Evolutionary conservation across 2,797 vertebrate genomes (phyloP).

Genomic region (Gallinago stenura): DNA sequence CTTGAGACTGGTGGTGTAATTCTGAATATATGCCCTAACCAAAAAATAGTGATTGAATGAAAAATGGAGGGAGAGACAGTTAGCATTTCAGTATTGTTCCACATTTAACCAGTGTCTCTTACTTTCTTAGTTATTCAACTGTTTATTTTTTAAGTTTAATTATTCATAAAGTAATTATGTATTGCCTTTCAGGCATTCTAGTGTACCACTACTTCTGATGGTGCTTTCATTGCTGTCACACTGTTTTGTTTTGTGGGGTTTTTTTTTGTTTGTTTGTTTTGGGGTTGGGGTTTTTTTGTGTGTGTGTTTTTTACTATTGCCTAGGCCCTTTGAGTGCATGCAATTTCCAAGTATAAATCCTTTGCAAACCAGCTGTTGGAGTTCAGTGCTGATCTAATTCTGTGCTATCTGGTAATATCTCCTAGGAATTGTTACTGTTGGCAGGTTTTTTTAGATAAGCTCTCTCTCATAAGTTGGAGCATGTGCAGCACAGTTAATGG

Average conservation of each 20-base stretch:
- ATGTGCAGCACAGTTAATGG: neutral
- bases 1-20: neutral
- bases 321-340: neutral
- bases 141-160: neutral
- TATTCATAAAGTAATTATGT: slow-evolving; percentile 26
- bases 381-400: slow-evolving; percentile 10
- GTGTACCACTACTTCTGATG: neutral
- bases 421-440: neutral
- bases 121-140: neutral
- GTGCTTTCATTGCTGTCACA: neutral
- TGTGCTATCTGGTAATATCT: neutral
- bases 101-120: neutral
- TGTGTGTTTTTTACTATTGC: neutral
- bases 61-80: neutral
- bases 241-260: neutral
- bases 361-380: neutral
- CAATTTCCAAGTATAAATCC: neutral
- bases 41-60: neutral
- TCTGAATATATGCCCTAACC: neutral
- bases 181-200: slow-evolving; percentile 10
- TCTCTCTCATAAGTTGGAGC: neutral
- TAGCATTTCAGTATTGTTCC: neutral
- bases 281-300: too few relatives aligned
- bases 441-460: neutral
- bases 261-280: neutral